phyloP scores from a whole-genome alignment of 2,797 vertebrate species.

The Distichodus sexfasciatus region DNA sequence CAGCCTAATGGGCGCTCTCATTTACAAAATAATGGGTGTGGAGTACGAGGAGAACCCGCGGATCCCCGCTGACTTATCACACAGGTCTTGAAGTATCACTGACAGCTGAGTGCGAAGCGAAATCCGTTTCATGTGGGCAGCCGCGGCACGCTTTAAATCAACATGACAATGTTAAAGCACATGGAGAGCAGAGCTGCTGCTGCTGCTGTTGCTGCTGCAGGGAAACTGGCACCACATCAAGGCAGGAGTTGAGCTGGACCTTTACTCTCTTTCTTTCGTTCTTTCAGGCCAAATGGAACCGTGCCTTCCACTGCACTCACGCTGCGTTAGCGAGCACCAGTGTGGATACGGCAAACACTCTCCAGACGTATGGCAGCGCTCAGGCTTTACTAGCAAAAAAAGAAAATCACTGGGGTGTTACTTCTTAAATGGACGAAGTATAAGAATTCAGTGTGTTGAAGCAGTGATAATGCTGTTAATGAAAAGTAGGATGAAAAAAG shows the following conservation, averaged over 20 bases:
- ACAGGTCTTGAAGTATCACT: constrained; percentile 17
- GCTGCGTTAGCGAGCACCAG: not conserved
- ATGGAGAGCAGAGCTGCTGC: constrained; percentile 19
- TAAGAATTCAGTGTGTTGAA: too few species aligned
- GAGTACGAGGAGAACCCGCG: not conserved
- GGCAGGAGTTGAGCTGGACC: not conserved
- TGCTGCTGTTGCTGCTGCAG: constrained; percentile 30
- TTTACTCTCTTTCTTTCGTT: constrained; percentile 5
- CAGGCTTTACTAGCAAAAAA: too few species aligned
- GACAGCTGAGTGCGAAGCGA: constrained; percentile 23
- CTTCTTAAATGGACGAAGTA: too few species aligned
- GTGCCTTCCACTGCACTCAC: constrained; percentile 22
- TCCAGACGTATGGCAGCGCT: too few species aligned
- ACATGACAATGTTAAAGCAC: constrained; percentile 40
- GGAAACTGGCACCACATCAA: constrained; percentile 34
- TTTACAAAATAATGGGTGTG: constrained; percentile 12
- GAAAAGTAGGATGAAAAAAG: too few species aligned
- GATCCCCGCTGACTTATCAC: constrained; percentile 27
- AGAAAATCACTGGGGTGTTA: too few species aligned
- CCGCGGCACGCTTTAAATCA: constrained; percentile 41
- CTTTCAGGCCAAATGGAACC: constrained; percentile 18
- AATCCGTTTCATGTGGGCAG: constrained; percentile 38
- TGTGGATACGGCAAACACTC: not conserved
- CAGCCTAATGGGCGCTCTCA: not conserved
- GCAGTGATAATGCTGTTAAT: too few species aligned